Evolutionary conservation across 1,140 invertebrate species (phyloP).

Genomic region (Asbolus verrucosus): DNA sequence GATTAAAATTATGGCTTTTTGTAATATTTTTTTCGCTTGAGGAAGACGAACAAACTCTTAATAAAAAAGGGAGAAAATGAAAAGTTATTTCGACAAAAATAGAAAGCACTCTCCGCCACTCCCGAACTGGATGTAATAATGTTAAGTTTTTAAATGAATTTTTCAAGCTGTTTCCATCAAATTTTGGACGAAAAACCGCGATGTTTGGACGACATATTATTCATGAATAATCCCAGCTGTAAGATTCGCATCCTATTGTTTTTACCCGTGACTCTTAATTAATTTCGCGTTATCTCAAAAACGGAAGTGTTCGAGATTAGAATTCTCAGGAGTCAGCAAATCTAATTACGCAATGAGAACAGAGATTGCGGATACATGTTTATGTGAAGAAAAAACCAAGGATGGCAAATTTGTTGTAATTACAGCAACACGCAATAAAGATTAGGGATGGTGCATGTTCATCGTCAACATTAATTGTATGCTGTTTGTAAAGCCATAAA

Average conservation of each 20-base stretch:
- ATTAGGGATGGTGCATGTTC: too few relatives aligned
- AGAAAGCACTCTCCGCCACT: too few relatives aligned
- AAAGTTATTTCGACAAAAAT: neutral
- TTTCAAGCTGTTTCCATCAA: neutral
- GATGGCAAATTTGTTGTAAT: too few relatives aligned
- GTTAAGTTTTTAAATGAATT: conserved; percentile 1
- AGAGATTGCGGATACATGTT: neutral
- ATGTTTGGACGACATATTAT: neutral
- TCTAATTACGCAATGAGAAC: neutral
- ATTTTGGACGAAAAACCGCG: neutral
- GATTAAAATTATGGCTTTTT: too few relatives aligned
- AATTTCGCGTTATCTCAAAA: conserved; percentile 1
- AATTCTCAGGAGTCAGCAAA: conserved; percentile 1
- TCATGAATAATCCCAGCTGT: conserved; percentile 4
- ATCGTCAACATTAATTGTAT: too few relatives aligned
- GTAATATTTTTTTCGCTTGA: too few relatives aligned
- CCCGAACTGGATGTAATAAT: neutral
- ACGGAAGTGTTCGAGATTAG: conserved; percentile 8
- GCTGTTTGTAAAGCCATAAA: too few relatives aligned
- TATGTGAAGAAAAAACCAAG: too few relatives aligned
- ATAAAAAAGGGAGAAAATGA: neutral
- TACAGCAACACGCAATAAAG: too few relatives aligned
- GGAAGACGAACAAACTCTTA: too few relatives aligned
- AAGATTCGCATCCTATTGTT: neutral
- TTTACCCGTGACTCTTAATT: neutral